Conservation (phyloP, 2,888 invertebrate genomes). For the Lasius platythorax region DNA sequence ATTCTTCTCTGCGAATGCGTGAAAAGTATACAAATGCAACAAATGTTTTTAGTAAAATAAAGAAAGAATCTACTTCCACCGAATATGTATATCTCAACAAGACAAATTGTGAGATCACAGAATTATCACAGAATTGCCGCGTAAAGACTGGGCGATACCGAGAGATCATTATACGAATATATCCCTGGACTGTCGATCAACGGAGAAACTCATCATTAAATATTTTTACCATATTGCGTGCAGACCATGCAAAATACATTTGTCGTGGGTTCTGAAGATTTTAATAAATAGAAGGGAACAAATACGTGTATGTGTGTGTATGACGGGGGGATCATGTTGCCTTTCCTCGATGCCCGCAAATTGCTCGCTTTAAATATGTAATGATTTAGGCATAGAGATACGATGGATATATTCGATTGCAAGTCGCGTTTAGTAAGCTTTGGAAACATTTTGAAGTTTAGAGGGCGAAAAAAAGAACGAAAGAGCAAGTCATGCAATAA, state of each 20-base stretch:
- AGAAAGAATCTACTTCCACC: not conserved
- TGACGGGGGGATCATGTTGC: not conserved
- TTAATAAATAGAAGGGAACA: conserved; percentile 4
- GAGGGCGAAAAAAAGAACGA: no score
- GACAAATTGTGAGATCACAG: not conserved
- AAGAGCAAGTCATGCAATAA: not conserved
- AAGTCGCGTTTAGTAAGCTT: not conserved
- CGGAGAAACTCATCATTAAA: conserved; percentile 13
- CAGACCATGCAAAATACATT: not conserved
- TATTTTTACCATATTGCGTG: conserved; percentile 17
- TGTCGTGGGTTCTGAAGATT: not conserved
- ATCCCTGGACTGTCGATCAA: not conserved
- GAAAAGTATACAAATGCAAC: not conserved
- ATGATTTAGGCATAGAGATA: not conserved
- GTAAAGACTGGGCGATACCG: not conserved
- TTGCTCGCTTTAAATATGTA: conserved; percentile 48
- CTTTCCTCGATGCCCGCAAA: not conserved
- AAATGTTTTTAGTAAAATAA: not conserved
- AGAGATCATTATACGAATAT: not conserved
- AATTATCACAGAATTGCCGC: conserved; percentile 7
- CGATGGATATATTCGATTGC: not conserved
- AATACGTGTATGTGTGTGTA: not conserved
- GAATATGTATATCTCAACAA: not conserved
- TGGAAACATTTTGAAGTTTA: conserved; percentile 7
- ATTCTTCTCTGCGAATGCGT: not conserved